Evolutionary conservation across 1,140 invertebrate genomes (phyloP).

Genomic region (Penaeus vannamei): DNA sequence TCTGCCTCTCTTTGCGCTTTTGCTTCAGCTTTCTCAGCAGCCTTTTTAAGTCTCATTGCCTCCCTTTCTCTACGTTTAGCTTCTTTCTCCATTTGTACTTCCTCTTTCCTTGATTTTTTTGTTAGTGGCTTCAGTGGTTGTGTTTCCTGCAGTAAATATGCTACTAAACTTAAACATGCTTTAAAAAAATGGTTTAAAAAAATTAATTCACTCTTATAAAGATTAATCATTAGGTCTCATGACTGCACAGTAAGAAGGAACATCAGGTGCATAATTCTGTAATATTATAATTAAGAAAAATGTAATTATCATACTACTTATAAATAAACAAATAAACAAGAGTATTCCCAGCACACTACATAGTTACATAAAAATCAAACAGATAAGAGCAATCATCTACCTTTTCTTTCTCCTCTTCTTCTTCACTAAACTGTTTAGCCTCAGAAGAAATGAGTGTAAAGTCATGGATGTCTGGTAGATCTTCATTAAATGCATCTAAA

Average conservation of each 20-base stretch:
- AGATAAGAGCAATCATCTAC: too few species aligned
- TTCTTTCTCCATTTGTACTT: conserved; percentile 2
- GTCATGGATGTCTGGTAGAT: neutral
- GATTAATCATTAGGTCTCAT: too few species aligned
- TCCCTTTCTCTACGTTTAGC: neutral
- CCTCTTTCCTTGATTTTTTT: neutral
- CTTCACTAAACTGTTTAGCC: neutral
- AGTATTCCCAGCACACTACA: too few species aligned
- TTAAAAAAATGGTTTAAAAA: too few species aligned
- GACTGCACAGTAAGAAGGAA: too few species aligned
- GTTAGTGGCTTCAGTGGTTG: neutral
- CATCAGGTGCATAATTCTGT: too few species aligned
- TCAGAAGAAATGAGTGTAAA: conserved; percentile 7
- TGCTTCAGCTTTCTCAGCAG: conserved; percentile 37
- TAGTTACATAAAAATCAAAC: too few species aligned
- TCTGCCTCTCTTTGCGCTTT: conserved; percentile 19
- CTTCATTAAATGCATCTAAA: neutral
- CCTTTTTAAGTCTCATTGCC: neutral
- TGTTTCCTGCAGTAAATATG: neutral
- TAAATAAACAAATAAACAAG: too few species aligned
- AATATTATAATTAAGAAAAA: too few species aligned
- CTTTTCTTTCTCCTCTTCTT: neutral
- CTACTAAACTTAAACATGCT: neutral
- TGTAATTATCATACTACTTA: too few species aligned
- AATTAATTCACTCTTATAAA: too few species aligned